Percentiles rank a stretch among this genome's conserved stretches.
Conservation (phyloP, 2,888 invertebrate genomes). For the Yponomeuta malinellus region DNA sequence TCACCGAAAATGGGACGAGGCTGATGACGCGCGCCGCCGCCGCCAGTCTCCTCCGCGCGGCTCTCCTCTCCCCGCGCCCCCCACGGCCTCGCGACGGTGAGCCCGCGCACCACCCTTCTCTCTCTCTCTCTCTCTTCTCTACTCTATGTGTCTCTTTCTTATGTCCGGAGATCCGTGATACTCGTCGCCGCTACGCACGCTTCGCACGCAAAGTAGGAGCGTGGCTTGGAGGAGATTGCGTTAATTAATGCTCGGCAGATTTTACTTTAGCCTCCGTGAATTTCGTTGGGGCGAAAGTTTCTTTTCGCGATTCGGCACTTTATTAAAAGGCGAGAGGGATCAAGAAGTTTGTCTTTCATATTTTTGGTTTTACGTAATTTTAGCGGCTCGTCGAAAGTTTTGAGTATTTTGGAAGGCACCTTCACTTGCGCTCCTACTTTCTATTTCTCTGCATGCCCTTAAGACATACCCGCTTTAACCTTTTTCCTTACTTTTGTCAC, state of each 20-base stretch:
- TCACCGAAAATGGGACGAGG: slow-evolving; percentile 79
- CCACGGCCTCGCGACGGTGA: slow-evolving; percentile 57
- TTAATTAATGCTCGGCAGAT: neutral
- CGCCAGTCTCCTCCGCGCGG: slow-evolving; percentile 71
- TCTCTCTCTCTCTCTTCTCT: slow-evolving; percentile 31
- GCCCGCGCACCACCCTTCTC: slow-evolving; percentile 67
- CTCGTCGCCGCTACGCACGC: slow-evolving; percentile 61
- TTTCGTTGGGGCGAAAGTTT: neutral
- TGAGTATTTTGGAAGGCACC: slow-evolving; percentile 6
- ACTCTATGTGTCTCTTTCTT: slow-evolving; percentile 44
- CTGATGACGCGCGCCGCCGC: slow-evolving; percentile 73
- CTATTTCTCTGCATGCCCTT: slow-evolving; percentile 57
- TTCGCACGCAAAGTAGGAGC: slow-evolving; percentile 72
- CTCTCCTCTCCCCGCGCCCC: slow-evolving; percentile 73
- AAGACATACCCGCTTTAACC: slow-evolving; percentile 42
- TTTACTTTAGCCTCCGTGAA: neutral
- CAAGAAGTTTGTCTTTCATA: slow-evolving; percentile 6
- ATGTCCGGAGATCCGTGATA: slow-evolving; percentile 57
- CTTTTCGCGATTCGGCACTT: slow-evolving; percentile 7
- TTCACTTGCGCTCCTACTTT: slow-evolving; percentile 62
- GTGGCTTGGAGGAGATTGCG: slow-evolving; percentile 24
- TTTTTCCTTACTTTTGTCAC: slow-evolving; percentile 34
- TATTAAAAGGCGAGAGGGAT: neutral
- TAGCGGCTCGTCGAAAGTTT: slow-evolving; percentile 10
- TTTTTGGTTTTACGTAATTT: neutral